Evolutionary conservation across 2,113 vertebrate species (phyloP).

Genomic region (Ptilorrhoa leucosticta): DNA sequence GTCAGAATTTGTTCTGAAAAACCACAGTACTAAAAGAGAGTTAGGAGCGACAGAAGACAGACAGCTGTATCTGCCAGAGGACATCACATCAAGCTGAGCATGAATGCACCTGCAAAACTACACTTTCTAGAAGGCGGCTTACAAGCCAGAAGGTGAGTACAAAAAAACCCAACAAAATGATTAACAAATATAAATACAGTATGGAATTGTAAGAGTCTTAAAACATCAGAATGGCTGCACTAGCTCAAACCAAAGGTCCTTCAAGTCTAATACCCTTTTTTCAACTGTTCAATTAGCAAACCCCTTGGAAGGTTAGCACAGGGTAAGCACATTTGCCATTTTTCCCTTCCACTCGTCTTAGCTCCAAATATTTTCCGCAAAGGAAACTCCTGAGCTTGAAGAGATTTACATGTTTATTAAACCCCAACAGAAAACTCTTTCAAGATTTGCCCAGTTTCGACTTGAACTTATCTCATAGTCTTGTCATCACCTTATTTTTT

Average conservation of each 20-base stretch:
- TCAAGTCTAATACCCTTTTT: neutral
- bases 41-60: neutral
- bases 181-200: neutral
- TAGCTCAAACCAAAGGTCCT: neutral
- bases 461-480: neutral
- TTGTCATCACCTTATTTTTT: neutral
- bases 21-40: neutral
- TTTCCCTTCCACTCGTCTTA: neutral
- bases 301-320: neutral
- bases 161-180: neutral
- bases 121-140: neutral
- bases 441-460: neutral
- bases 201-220: neutral
- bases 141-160: neutral
- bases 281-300: neutral
- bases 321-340: neutral
- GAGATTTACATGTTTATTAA: neutral
- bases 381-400: neutral
- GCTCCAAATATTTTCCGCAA: neutral
- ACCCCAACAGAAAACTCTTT: neutral
- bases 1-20: neutral
- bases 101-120: neutral
- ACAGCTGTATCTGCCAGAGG: neutral
- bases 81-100: neutral
- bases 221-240: neutral